Conservation (phyloP, 2,888 invertebrate genomes). For the Serrognathus titanus region DNA sequence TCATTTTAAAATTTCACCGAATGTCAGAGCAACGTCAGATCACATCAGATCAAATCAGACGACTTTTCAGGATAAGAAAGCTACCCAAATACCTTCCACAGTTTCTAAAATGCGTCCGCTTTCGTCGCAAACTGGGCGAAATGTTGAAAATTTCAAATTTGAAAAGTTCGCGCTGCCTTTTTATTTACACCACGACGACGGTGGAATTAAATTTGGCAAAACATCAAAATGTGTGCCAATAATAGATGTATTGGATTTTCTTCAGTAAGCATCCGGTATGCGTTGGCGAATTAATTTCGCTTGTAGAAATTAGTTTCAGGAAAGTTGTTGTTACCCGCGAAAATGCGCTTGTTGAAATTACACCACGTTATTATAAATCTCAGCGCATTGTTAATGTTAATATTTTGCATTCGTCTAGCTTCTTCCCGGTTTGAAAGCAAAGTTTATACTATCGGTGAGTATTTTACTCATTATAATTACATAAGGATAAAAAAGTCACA, state of each 20-base stretch:
- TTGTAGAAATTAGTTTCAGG: too few species aligned
- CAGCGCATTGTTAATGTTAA: too few species aligned
- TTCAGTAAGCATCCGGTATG: too few species aligned
- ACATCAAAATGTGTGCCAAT: constrained; percentile 9
- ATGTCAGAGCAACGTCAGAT: not conserved
- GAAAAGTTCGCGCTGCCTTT: constrained; percentile 8
- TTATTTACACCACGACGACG: not conserved
- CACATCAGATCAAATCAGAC: not conserved
- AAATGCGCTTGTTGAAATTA: too few species aligned
- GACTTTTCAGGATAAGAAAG: constrained; percentile 12
- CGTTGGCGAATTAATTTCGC: too few species aligned
- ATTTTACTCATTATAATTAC: too few species aligned
- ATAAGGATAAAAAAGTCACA: too few species aligned
- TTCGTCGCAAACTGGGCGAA: not conserved
- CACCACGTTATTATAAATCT: too few species aligned
- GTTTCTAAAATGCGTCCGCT: constrained; percentile 6
- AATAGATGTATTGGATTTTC: not conserved
- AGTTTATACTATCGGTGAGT: too few species aligned
- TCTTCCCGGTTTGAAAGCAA: too few species aligned
- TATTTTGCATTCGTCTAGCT: too few species aligned
- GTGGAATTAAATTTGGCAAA: constrained; percentile 16
- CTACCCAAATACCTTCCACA: not conserved
- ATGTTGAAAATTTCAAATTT: not conserved
- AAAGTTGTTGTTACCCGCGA: too few species aligned
- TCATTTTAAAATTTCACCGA: constrained; percentile 9